These are phyloP conservation scores for Pantherophis vulpinus DNA, from an alignment of 2,797 vertebrate genomes.

Conservation along the genomic window DNA sequence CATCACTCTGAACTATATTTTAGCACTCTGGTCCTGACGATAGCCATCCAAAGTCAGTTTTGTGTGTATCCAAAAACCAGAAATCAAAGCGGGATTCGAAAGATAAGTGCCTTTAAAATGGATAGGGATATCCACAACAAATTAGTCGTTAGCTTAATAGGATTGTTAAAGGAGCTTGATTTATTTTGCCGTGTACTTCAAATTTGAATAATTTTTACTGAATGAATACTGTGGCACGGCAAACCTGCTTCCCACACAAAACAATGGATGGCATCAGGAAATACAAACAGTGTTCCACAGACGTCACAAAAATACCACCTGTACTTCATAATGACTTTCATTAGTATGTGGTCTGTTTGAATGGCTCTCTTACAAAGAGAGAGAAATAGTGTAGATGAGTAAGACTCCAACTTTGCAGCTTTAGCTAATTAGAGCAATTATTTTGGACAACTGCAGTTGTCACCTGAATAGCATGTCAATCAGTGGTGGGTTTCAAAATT, in stretches of 20 bases:
- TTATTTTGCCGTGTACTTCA: not conserved
- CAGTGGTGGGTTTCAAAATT: too few species aligned
- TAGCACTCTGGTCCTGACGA: not conserved
- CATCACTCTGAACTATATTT: not conserved
- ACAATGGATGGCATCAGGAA: not conserved
- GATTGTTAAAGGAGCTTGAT: not conserved
- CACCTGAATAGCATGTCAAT: not conserved
- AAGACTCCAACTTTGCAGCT: not conserved
- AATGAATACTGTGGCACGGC: not conserved
- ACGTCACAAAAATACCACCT: not conserved
- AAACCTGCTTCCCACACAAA: not conserved
- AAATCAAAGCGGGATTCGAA: not conserved
- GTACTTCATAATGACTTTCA: not conserved
- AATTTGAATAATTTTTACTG: too few species aligned
- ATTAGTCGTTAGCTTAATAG: not conserved
- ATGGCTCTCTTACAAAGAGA: not conserved
- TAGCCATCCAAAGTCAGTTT: too few species aligned
- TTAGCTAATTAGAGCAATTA: conserved; percentile 7
- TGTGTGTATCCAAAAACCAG: not conserved
- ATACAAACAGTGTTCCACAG: not conserved
- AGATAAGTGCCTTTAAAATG: not conserved
- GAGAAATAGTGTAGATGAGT: not conserved
- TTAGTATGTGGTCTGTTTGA: not conserved
- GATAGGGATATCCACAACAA: not conserved
- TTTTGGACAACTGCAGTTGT: not conserved